Base-by-base conservation (phyloP, 2,888 invertebrate species). In the Dugesia japonica region DNA sequence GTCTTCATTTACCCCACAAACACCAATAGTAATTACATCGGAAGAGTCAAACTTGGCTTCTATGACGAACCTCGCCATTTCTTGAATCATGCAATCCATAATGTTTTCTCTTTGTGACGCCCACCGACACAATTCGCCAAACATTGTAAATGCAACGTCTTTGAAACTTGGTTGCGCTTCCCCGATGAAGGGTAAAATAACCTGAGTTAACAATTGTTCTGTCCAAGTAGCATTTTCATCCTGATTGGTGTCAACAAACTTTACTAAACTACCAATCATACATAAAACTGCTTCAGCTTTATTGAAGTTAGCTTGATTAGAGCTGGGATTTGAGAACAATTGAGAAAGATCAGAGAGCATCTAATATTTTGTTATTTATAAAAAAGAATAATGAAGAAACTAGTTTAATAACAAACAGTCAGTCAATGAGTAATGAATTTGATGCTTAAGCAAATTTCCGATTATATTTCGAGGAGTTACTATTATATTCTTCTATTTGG, bases 221-320 rank as follows among this genome's bases (percentile, higher is more conserved):
- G 23, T 56, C 56, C 56, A 56, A 20, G 56, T 7, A 9, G 56
- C n/a, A n/a, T 56, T 56, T n/a, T 56, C 56, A 7, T 4, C 20
- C 23, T n/a, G 20, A 20, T 56, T 23, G 9, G 56, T 56, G n/a
- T 56, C 23, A n/a, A 56, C 56, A n/a, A 56, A 56, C 17, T 56
- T 56, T 4, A 56, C 56, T 7, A 56, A n/a, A 56, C 56, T 56
- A n/a, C 56, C 56, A n/a, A 56, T 56, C 20, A 56, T 56, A n/a
- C 56, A 56, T n/a, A 56, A n/a, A n/a, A 56, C 56, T 13, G 56
- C 56, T 23, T 56, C 56, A n/a, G 56, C 56, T n/a, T 56, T n/a
- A n/a, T 56, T 20, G n/a, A 4, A 56, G n/a, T 23, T 23, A 23
- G 56, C 4, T n/a, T 4, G n/a, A 4, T 56, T 1, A 1, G n/a